A percentile compares a stretch with the other conserved stretches of the same genome.
Evolutionary conservation across 2,888 invertebrate genomes (phyloP).

Genomic region (Nymphalis urticae): DNA sequence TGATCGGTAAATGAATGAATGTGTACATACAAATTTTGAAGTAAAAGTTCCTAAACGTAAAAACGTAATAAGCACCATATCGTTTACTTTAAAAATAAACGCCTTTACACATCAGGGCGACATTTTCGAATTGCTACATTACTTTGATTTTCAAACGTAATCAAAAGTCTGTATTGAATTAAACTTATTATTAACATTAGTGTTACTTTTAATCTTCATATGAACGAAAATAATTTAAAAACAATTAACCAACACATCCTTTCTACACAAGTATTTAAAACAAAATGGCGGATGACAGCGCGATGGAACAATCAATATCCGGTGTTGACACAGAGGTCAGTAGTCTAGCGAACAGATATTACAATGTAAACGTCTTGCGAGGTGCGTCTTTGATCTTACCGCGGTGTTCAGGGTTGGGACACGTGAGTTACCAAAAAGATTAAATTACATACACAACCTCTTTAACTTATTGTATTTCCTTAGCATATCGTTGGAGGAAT

Average conservation of each 20-base stretch:
- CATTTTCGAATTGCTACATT: too few species aligned
- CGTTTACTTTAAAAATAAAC: too few species aligned
- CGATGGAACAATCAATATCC: conserved; percentile 56
- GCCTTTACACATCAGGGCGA: too few species aligned
- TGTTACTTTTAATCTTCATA: neutral
- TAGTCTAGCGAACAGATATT: conserved; percentile 51
- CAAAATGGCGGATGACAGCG: conserved; percentile 24
- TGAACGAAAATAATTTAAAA: conserved; percentile 11
- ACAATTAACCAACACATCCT: conserved; percentile 19
- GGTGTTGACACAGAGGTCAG: conserved; percentile 52
- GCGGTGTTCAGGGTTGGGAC: conserved; percentile 59
- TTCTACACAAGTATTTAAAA: conserved; percentile 16
- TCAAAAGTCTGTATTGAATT: too few species aligned
- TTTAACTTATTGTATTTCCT: too few species aligned
- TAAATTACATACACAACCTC: neutral
- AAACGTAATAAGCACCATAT: too few species aligned
- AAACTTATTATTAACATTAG: too few species aligned
- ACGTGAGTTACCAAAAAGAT: neutral
- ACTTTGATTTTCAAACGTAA: too few species aligned
- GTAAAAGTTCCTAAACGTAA: too few species aligned
- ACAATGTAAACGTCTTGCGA: conserved; percentile 71
- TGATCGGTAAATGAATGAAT: too few species aligned
- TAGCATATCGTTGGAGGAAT: too few species aligned
- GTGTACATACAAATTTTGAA: too few species aligned
- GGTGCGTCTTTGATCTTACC: conserved; percentile 74